These are phyloP conservation scores for Agelas oroides DNA, from an alignment of 37 sponge, comb jelly and placozoan species.

Conservation along the genomic window DNA sequence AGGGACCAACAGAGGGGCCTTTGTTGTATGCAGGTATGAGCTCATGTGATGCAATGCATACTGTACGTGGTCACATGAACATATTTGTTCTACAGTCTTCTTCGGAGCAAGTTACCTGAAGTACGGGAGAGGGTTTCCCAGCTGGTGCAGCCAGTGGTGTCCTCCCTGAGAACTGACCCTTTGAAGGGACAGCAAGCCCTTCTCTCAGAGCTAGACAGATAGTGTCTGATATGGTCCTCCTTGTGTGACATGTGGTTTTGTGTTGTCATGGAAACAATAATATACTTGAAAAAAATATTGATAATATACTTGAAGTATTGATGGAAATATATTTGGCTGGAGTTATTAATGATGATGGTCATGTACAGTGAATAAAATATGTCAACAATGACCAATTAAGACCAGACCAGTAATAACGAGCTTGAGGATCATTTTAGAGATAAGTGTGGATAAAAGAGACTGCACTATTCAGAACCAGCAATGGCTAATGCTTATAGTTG, in stretches of 20 bases:
- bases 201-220: conserved; percentile 15
- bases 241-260: no score
- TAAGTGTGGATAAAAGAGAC: neutral
- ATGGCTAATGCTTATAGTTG: neutral
- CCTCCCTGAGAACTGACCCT: conserved; percentile 8
- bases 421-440: neutral
- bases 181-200: conserved; percentile 38
- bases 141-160: neutral
- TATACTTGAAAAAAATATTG: no score
- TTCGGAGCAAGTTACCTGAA: conserved; percentile 20
- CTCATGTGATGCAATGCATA: neutral
- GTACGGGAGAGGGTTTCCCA: conserved; percentile 4
- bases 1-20: conserved; percentile 75
- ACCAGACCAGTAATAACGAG: no score
- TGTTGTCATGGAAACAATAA: no score
- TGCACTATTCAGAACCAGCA: neutral
- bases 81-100: conserved; percentile 21
- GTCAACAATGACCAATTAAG: no score
- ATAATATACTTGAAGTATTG: no score
- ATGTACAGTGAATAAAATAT: no score
- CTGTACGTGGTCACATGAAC: conserved; percentile 11
- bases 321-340: no score
- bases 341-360: no score
- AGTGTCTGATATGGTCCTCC: neutral
- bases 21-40: conserved; percentile 66